A percentile compares a stretch with the other conserved stretches of the same genome.
Evolutionary conservation across 2,797 vertebrate genomes (phyloP).

Genomic region (Lerista edwardsae): DNA sequence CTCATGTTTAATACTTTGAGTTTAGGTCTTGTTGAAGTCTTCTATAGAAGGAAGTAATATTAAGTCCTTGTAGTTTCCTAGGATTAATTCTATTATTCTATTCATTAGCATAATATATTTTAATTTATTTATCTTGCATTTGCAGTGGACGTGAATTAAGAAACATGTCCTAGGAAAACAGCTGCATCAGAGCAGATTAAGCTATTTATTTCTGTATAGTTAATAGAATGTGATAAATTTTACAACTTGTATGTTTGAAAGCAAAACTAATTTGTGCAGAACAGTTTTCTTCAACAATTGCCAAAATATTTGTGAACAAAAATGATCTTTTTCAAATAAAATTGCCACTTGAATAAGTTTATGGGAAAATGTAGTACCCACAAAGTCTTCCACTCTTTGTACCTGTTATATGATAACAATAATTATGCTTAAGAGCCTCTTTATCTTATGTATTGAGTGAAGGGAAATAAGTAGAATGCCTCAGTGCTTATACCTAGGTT

Average conservation of each 20-base stretch:
- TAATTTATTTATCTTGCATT: constrained; percentile 40
- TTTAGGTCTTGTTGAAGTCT: not conserved
- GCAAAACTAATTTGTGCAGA: constrained; percentile 16
- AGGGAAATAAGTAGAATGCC: not conserved
- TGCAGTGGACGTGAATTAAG: constrained; percentile 27
- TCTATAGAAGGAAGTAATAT: not conserved
- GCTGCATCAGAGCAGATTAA: not conserved
- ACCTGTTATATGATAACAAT: rapidly evolving
- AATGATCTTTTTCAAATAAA: not conserved
- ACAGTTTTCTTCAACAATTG: not conserved
- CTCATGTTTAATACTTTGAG: constrained; percentile 3
- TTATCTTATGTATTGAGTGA: not conserved
- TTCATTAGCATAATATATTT: constrained; percentile 55
- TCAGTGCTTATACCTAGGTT: not conserved
- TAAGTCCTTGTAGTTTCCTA: not conserved
- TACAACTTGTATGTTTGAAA: not conserved
- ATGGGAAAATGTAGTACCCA: not conserved
- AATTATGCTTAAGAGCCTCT: rapidly evolving
- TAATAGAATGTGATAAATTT: not conserved
- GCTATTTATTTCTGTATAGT: not conserved
- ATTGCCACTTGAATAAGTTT: rapidly evolving
- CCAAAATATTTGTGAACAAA: not conserved
- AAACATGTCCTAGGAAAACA: constrained; percentile 15
- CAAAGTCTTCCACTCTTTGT: not conserved
- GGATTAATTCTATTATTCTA: rapidly evolving